These are phyloP conservation scores for Bolinopsis microptera DNA, from an alignment of 37 sponge, comb jelly and placozoan genomes.

Conservation along the genomic window DNA sequence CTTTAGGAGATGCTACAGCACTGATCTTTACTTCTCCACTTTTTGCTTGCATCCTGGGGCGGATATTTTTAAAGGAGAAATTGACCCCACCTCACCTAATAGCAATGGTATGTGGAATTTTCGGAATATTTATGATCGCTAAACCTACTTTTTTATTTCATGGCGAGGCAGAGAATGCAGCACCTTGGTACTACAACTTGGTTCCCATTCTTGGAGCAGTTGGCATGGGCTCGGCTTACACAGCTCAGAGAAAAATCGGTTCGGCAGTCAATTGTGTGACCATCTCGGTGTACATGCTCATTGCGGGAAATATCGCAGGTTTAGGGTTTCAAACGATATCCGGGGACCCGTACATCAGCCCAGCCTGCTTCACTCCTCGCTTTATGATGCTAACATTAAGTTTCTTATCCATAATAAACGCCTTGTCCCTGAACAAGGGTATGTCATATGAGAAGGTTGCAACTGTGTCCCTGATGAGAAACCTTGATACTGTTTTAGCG, in stretches of 20 bases:
- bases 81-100: background rate
- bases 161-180: background rate
- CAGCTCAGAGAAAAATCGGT: background rate
- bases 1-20: constrained; percentile 6
- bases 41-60: background rate
- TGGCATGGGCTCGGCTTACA: background rate
- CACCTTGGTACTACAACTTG: background rate
- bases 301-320: background rate
- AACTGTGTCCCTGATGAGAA: background rate
- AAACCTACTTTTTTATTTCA: background rate
- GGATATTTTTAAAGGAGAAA: background rate
- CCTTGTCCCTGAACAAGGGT: background rate
- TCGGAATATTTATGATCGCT: background rate
- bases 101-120: background rate
- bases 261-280: background rate
- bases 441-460: background rate
- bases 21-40: constrained; percentile 29
- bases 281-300: background rate
- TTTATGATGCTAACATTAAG: background rate
- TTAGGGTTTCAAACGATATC: background rate
- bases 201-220: background rate
- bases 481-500: constrained; percentile 11
- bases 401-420: background rate
- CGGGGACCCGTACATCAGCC: background rate
- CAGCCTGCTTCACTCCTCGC: background rate